phyloP scores from a whole-genome alignment of 2,113 vertebrate species.

The Corynorhinus townsendii region DNA sequence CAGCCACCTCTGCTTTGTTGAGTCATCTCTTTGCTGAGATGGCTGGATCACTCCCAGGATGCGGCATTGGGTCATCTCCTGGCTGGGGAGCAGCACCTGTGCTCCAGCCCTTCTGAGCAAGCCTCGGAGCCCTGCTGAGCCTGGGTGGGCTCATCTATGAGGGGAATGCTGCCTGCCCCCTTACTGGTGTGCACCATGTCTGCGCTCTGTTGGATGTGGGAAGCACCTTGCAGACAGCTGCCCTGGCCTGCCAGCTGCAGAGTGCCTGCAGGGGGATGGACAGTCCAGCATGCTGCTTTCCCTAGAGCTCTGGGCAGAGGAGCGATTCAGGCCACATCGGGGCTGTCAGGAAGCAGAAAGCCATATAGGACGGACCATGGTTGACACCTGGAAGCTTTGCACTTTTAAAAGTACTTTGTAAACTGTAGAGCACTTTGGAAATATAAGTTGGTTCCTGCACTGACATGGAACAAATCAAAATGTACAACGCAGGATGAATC shows the following conservation, averaged over 20 bases:
- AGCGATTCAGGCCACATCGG: background rate
- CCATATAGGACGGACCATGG: background rate
- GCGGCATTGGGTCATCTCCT: background rate
- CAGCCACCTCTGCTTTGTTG: background rate
- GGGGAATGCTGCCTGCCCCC: background rate
- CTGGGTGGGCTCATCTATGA: background rate
- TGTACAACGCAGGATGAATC: background rate
- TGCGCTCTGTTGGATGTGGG: rapidly evolving
- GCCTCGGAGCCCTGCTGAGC: background rate
- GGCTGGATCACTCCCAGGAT: too few species aligned
- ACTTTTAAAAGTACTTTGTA: background rate
- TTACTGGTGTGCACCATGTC: rapidly evolving
- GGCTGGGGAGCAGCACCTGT: too few species aligned
- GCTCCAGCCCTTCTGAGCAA: background rate
- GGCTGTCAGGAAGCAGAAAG: background rate
- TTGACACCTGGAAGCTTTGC: background rate
- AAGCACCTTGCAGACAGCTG: background rate
- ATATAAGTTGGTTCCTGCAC: background rate
- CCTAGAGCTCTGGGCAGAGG: background rate
- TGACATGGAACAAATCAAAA: background rate
- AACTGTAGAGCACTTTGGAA: background rate
- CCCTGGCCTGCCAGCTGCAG: background rate
- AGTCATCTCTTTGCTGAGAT: background rate
- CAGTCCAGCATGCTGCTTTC: background rate
- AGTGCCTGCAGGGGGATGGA: background rate